phyloP scores from a whole-genome alignment of 2,888 invertebrate species.

The Heliconius cydno region DNA sequence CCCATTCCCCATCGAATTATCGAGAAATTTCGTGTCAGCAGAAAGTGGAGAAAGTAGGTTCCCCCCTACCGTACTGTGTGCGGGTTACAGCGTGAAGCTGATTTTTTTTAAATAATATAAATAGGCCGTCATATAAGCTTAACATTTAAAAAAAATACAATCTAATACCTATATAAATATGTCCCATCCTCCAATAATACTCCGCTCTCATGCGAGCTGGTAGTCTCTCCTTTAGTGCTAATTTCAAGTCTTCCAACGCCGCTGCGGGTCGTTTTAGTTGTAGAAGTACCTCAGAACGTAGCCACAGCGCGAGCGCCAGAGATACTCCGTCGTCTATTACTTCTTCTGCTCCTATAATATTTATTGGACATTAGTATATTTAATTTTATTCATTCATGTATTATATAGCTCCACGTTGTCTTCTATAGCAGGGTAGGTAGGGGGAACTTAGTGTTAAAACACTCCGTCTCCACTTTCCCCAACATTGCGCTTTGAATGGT shows the following conservation, averaged over 20 bases:
- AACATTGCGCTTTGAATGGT: background rate
- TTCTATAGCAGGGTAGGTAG: background rate
- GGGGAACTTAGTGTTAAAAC: background rate
- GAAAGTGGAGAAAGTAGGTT: no score
- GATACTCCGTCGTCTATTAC: constrained; percentile 85
- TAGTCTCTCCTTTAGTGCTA: constrained; percentile 85
- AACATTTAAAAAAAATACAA: background rate
- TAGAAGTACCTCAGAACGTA: constrained; percentile 86
- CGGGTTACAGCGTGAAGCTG: no score
- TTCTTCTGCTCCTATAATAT: constrained; percentile 68
- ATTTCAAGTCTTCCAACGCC: constrained; percentile 87
- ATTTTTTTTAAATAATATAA: no score
- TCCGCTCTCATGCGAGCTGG: constrained; percentile 85
- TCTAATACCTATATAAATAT: constrained; percentile 83
- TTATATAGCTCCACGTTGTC: no score
- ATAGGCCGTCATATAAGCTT: no score
- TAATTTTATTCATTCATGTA: no score
- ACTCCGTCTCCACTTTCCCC: background rate
- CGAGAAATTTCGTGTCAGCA: no score
- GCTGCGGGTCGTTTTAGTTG: constrained; percentile 81
- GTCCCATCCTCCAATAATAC: constrained; percentile 88
- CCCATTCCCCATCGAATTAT: no score
- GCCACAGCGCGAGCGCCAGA: constrained; percentile 86
- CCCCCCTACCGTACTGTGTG: no score
- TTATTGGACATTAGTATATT: background rate